Conservation (phyloP, 2,797 vertebrate genomes). For the Danio jaintianensis region DNA sequence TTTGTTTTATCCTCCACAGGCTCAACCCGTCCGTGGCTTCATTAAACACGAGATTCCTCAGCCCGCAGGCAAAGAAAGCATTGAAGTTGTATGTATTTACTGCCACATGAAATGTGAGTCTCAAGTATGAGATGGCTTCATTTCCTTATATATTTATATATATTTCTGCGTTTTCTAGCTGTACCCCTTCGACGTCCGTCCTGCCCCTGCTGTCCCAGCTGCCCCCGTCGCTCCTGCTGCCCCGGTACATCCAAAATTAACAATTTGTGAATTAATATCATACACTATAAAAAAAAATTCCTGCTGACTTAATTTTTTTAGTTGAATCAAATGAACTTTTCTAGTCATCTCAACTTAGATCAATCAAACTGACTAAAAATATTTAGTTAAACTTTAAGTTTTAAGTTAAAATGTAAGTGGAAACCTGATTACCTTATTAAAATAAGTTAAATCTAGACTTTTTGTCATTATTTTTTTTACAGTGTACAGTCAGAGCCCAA, state of each 20-base stretch:
- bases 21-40: slow-evolving; percentile 60
- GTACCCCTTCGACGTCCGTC: slow-evolving; percentile 62
- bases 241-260: neutral
- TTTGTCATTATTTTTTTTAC: too few species aligned
- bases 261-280: neutral
- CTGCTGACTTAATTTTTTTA: too few species aligned
- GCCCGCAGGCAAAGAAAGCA: slow-evolving; percentile 50
- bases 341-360: too few species aligned
- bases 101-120: neutral
- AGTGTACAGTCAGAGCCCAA: too few species aligned
- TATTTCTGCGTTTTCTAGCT: slow-evolving; percentile 57
- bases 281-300: neutral
- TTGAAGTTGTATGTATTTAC: slow-evolving; percentile 63
- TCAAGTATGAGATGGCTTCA: neutral
- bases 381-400: too few species aligned
- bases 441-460: too few species aligned
- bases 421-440: too few species aligned
- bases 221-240: slow-evolving; percentile 44
- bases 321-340: too few species aligned
- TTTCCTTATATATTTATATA: neutral
- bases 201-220: slow-evolving; percentile 2
- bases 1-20: neutral
- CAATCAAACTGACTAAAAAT: too few species aligned
- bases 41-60: slow-evolving; percentile 69
- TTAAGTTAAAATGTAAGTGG: too few species aligned